phyloP scores from a whole-genome alignment of 2,797 vertebrate species.

The Bovichtus variegatus region DNA sequence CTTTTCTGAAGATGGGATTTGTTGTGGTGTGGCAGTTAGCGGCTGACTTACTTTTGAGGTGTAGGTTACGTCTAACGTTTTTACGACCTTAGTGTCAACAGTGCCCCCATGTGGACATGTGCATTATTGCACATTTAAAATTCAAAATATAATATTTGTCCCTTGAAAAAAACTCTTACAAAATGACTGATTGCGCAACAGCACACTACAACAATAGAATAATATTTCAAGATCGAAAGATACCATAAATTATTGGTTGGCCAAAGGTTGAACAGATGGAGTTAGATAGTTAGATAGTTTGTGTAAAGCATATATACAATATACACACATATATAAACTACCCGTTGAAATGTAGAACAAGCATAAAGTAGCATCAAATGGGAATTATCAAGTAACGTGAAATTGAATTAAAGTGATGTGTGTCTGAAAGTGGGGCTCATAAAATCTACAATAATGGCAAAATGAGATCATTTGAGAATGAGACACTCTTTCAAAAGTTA shows the following conservation, averaged over 20 bases:
- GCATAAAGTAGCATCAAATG: not conserved
- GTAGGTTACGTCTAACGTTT: not conserved
- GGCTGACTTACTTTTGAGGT: not conserved
- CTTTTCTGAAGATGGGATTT: not conserved
- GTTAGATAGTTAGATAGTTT: no score
- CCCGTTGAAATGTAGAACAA: not conserved
- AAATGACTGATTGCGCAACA: not conserved
- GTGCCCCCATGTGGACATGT: constrained; percentile 49
- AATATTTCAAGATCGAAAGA: not conserved
- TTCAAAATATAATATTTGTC: not conserved
- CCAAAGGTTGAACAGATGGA: not conserved
- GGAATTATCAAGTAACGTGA: not conserved
- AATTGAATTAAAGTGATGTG: not conserved
- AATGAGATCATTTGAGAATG: not conserved
- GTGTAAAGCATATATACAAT: no score
- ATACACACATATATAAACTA: not conserved
- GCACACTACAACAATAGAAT: not conserved
- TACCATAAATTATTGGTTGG: not conserved
- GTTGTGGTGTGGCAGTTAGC: not conserved
- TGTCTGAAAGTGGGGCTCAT: not conserved
- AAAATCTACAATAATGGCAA: not conserved
- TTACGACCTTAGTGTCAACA: constrained; percentile 51
- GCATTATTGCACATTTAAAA: not conserved
- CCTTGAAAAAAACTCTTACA: not conserved
- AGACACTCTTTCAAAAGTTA: not conserved